These are phyloP conservation scores for Psophia crepitans DNA, from an alignment of 2,113 vertebrate species.

Conservation along the genomic window DNA sequence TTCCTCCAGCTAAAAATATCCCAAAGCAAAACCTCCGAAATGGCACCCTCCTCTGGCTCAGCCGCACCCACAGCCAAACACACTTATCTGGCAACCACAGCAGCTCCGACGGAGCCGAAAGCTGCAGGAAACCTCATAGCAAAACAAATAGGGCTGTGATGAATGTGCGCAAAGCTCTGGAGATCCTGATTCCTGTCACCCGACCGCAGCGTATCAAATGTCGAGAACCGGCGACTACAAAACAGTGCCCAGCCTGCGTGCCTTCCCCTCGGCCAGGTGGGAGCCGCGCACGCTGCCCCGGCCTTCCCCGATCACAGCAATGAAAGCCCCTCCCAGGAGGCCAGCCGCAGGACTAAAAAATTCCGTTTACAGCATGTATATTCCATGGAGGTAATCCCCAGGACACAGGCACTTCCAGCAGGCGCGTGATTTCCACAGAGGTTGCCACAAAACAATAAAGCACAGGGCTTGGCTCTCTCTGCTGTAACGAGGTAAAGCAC, in stretches of 20 bases:
- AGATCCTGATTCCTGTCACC: conserved; percentile 40
- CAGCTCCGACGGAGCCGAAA: background rate
- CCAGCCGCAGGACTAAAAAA: background rate
- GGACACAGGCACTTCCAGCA: background rate
- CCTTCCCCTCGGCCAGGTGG: background rate
- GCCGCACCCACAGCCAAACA: background rate
- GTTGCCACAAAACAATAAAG: background rate
- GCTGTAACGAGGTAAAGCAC: background rate
- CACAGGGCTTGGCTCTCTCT: background rate
- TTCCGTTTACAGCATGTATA: background rate
- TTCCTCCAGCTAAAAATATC: conserved; percentile 57
- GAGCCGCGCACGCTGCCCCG: rapidly evolving
- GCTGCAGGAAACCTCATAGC: conserved; percentile 48
- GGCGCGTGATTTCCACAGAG: background rate
- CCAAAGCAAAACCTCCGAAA: conserved; percentile 41
- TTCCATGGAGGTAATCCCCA: background rate
- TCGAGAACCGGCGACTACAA: background rate
- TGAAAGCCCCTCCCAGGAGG: background rate
- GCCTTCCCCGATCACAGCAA: background rate
- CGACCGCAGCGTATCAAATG: background rate
- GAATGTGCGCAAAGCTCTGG: background rate
- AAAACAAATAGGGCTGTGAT: conserved; percentile 13
- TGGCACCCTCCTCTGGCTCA: conserved; percentile 36
- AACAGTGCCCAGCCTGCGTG: background rate
- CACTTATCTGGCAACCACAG: conserved; percentile 30